Evolutionary conservation across 2,888 invertebrate genomes (phyloP).

Genomic region (Pandemis cinnamomeana): DNA sequence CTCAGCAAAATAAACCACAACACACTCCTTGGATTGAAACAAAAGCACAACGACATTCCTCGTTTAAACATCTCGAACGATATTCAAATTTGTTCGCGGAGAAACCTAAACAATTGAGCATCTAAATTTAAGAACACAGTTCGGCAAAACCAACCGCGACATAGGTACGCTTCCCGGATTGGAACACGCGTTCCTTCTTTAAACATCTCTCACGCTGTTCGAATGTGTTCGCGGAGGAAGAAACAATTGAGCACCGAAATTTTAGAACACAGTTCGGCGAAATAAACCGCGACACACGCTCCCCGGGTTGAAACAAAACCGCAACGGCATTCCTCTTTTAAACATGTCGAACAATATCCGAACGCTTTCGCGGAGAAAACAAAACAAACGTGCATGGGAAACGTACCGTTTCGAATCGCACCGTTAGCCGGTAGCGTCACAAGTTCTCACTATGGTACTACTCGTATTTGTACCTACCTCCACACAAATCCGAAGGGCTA

Average conservation of each 20-base stretch:
- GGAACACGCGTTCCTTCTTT: neutral
- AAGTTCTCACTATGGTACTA: neutral
- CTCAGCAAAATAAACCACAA: neutral
- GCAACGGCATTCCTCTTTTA: conserved; percentile 6
- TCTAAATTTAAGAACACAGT: neutral
- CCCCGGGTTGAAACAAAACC: neutral
- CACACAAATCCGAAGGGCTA: conserved; percentile 30
- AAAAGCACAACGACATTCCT: neutral
- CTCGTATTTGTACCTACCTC: conserved; percentile 25
- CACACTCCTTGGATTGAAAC: neutral
- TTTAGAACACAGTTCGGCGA: neutral
- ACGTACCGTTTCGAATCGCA: conserved; percentile 21
- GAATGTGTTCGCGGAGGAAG: neutral
- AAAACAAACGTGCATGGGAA: conserved; percentile 22
- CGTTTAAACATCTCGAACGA: neutral
- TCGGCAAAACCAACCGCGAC: neutral
- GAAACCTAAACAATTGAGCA: conserved; percentile 20
- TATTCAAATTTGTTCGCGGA: neutral
- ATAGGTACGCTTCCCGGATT: neutral
- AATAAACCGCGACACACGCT: neutral
- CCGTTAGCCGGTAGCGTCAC: conserved; percentile 26
- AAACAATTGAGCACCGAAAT: conserved; percentile 15
- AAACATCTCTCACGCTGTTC: neutral
- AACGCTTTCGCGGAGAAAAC: conserved; percentile 7
- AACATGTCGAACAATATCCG: neutral